Evolutionary conservation across 2,113 vertebrate species (phyloP).

Genomic region (Notothenia coriiceps): DNA sequence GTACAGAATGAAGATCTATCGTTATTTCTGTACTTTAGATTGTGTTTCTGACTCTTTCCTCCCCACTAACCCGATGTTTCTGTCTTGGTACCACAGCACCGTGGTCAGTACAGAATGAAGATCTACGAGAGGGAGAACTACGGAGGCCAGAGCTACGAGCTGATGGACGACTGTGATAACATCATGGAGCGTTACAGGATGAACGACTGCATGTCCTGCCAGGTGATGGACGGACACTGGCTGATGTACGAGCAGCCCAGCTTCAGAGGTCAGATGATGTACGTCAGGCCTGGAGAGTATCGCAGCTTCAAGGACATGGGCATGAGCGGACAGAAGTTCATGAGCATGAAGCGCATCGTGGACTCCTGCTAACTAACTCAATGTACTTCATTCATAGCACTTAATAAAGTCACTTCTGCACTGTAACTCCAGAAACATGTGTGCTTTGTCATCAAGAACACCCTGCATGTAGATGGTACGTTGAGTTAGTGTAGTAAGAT

Average conservation of each 20-base stretch:
- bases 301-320: constrained; percentile 70
- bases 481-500: too few species aligned
- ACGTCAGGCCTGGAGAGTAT: constrained; percentile 75
- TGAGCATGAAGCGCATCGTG: constrained; percentile 73
- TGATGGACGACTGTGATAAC: constrained; percentile 65
- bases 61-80: too few species aligned
- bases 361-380: constrained; percentile 30
- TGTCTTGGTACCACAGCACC: constrained; percentile 40
- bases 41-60: too few species aligned
- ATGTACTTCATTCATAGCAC: not conserved
- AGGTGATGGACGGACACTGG: constrained; percentile 78
- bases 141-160: constrained; percentile 57
- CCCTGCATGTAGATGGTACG: too few species aligned
- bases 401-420: not conserved
- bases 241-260: constrained; percentile 63
- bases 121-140: constrained; percentile 73
- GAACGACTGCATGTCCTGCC: constrained; percentile 57
- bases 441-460: too few species aligned
- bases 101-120: constrained; percentile 65
- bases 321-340: constrained; percentile 23
- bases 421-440: not conserved
- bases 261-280: constrained; percentile 74
- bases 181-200: constrained; percentile 67
- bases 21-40: too few species aligned
- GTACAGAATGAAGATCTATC: too few species aligned